Evolutionary conservation across 1,140 invertebrate genomes (phyloP), one percentile per base, ranked within the genome.

Genomic region (Spodoptera frugiperda): DNA sequence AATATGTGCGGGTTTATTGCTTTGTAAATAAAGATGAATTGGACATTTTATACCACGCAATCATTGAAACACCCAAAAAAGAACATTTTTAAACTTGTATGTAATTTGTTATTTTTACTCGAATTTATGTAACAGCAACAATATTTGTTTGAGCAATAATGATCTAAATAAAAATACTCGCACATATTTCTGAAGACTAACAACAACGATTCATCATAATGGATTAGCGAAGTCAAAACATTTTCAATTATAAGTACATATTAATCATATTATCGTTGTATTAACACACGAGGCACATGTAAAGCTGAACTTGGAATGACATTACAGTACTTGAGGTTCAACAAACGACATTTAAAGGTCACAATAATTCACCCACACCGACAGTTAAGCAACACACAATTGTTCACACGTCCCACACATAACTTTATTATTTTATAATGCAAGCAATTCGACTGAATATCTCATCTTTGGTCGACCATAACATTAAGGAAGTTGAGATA

Each of bases 1-100:
- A 46, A 57, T 25, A 19, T 46, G 39, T 17, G 21, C 30, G 39
- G 14, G 14, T 55, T 30, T 70, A 54, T 70, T 44, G 68, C 25
- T 55, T 17, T 11, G 68, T 17, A 61, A 73, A 73, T 73, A 73
- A 57, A 57, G 68, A 72, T 72, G 51, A 57, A 57, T 55, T 17
- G 17, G 51, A 57, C 53, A n/a, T 72, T 57, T 72, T 19, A 71
- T 73, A 21, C 12, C 15, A 12, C 54, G 53, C 54, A 49, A 61
- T 73, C 61, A 73, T 33, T 17, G 46, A 19, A 49, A 61, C 44
- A 63, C 33, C 30, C n/a, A 44, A 15, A 63, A 44, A 63, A n/a
- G n/a, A n/a, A 63, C n/a, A n/a, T 19, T n/a, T 44, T 33, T 63
- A 12, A 63, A 44, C 33, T 63, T 63, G 59, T 1, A 15, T 63